Evolutionary conservation across 2,888 invertebrate species (phyloP), one percentile per base, ranked within the genome.

Genomic region (Patella ulyssiponensis): DNA sequence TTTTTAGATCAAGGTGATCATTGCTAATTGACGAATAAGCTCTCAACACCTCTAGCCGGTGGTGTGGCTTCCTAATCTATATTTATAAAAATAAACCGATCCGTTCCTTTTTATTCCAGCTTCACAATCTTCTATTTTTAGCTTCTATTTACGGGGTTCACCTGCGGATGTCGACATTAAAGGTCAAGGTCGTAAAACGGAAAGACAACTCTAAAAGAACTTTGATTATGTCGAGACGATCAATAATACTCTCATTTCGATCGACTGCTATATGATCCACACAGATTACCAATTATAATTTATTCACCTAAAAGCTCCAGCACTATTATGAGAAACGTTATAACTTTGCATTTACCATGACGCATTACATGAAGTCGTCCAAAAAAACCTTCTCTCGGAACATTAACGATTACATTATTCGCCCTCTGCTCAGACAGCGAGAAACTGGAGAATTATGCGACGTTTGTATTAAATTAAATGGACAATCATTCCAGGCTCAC

Each of bases 401-500:
- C 78, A 80, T 85, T 1, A 86, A 87, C 44, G 89, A 89, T 53
- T 89, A 83, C 69, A 85, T 89, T 14, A 88, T 89, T 71, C 84
- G 86, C 44, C 89, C 89, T 33, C 79, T 89, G 33, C 75, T 89
- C 15, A 83, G 86, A 76, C 90, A 90, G 78, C 80, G 88, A 71
- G 88, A 90, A 75, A 86, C 88, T n/a, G 90, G 89, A 5, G 88
- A 90, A 79, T 82, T 90, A 17, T 90, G 90, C 82, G 90, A 90
- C 75, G 86, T 90, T 69, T 83, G 83, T 17, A 76, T 90, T 15
- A 84, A 82, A 54, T 74, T 90, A 33, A 88, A 89, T 79, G 89
- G 88, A 7, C 80, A 85, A 17, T 79, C 78, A 27, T 88, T 84
- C 78, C 79, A 81, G 80, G 89, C 88, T 0, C 90, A 90, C 77